phyloP scores from a whole-genome alignment of 2,888 invertebrate species.

The Craniophora ligustri region DNA sequence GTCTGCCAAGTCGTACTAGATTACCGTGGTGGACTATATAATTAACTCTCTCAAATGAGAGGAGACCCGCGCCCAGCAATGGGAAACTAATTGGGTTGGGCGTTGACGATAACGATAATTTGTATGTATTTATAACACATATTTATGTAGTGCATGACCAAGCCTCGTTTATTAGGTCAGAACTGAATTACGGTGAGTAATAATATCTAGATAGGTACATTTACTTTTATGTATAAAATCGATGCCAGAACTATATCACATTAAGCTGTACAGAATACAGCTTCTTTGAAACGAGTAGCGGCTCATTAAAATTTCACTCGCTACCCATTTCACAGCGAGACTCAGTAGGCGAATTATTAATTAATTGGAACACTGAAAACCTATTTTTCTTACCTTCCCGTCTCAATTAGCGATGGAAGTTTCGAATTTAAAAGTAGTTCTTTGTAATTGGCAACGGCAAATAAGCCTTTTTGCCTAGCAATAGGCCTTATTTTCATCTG shows the following conservation, averaged over 20 bases:
- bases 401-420: constrained; percentile 40
- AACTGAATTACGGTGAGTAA: no score
- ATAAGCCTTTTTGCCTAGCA: background rate
- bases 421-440: constrained; percentile 29
- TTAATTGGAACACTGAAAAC: constrained; percentile 67
- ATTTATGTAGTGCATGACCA: no score
- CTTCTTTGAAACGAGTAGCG: constrained; percentile 49
- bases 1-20: no score
- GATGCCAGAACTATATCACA: constrained; percentile 36
- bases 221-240: constrained; percentile 22
- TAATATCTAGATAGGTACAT: no score
- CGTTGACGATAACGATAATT: no score
- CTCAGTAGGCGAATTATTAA: constrained; percentile 72
- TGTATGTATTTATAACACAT: no score
- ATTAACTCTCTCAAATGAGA: no score
- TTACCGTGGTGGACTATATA: no score
- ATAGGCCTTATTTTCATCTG: background rate
- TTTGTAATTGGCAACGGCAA: background rate
- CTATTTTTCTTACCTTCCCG: constrained; percentile 65
- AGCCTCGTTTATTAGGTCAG: no score
- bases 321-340: constrained; percentile 59
- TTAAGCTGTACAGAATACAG: constrained; percentile 51
- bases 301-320: constrained; percentile 73
- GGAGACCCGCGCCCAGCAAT: no score
- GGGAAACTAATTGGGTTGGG: no score